Base-by-base conservation (phyloP, 92 coral and sea anemone genomes). In the Virgularia gustaviana region DNA sequence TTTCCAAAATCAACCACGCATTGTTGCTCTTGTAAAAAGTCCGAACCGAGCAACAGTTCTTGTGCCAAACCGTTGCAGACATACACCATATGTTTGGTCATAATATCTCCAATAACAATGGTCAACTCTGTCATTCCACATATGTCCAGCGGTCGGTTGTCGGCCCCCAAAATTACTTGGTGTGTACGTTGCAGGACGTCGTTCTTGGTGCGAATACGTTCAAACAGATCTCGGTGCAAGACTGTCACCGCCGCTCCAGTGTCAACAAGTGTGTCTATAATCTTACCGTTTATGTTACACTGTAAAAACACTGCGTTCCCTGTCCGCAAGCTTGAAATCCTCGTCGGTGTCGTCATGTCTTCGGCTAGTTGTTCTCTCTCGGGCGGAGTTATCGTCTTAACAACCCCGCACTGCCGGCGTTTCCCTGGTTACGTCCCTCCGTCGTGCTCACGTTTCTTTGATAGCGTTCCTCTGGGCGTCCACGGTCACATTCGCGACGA, bases 351-450 rank as follows among this genome's bases (percentile, higher is more conserved):
- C 12, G 35, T 27, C 33, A 13, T 9, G n/a, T 18, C 12, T 19
- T 27, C 32, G 13, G 15, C 11, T 27, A 28, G 63, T 4, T 43
- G 51, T 43, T 1, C 20, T 43, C n/a, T 13, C 63, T 11, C 35
- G 63, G 63, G 63, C 63, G 63, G 63, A 57, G 36, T 57, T 28
- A 25, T 19, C 0, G 0, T 19, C 35, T 33, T 7, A n/a, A 32
- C 12, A 28, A 57, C 35, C 63, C 63, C 63, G 63, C 63, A 19
- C 63, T 19, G 63, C 30, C 15, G 35, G 63, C 63, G 63, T 57
- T 57, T 57, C 63, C 63, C 63, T 57, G 63, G 29, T 25, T n/a
- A 57, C 36, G 12, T 27, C 36, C 36, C 6, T 20, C n/a, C n/a
- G n/a, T n/a, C n/a, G n/a, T n/a, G n/a, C n/a, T n/a, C n/a, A n/a